Evolutionary conservation across 2,888 invertebrate species (phyloP).

Genomic region (Pelosia muscerda): DNA sequence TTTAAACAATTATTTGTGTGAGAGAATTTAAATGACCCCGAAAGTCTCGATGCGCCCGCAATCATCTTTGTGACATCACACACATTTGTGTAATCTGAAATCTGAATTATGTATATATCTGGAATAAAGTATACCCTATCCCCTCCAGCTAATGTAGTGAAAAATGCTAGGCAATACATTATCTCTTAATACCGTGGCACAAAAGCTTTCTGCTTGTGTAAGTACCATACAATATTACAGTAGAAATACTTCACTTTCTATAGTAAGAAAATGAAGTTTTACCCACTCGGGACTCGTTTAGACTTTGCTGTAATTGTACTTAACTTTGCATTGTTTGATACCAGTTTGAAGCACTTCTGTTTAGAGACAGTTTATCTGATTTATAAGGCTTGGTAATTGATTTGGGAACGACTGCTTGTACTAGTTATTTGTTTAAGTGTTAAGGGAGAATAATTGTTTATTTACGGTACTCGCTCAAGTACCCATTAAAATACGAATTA

Average conservation of each 20-base stretch:
- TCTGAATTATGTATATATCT: too few relatives aligned
- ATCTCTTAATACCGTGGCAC: not conserved
- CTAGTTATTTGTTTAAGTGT: slow-evolving; percentile 7
- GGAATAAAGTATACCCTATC: too few relatives aligned
- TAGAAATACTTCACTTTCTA: slow-evolving; percentile 78
- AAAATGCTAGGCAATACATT: not conserved
- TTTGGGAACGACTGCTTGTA: slow-evolving; percentile 39
- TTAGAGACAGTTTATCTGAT: slow-evolving; percentile 60
- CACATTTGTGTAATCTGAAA: not conserved
- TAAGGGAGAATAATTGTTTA: not conserved
- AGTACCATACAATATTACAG: slow-evolving; percentile 53
- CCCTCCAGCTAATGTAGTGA: not conserved
- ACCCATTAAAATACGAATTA: not conserved
- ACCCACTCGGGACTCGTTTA: slow-evolving; percentile 75
- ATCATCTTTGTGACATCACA: too few relatives aligned
- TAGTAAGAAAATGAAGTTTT: slow-evolving; percentile 66
- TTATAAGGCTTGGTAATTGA: slow-evolving; percentile 57
- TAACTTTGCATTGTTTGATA: slow-evolving; percentile 78
- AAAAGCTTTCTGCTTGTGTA: slow-evolving; percentile 9
- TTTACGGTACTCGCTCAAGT: not conserved
- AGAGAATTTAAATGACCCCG: too few relatives aligned
- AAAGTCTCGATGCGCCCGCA: too few relatives aligned
- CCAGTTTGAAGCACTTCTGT: slow-evolving; percentile 60
- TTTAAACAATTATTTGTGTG: too few relatives aligned
- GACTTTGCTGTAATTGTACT: slow-evolving; percentile 76